phyloP scores from a whole-genome alignment of 2,113 vertebrate species.

The Pipa parva region DNA sequence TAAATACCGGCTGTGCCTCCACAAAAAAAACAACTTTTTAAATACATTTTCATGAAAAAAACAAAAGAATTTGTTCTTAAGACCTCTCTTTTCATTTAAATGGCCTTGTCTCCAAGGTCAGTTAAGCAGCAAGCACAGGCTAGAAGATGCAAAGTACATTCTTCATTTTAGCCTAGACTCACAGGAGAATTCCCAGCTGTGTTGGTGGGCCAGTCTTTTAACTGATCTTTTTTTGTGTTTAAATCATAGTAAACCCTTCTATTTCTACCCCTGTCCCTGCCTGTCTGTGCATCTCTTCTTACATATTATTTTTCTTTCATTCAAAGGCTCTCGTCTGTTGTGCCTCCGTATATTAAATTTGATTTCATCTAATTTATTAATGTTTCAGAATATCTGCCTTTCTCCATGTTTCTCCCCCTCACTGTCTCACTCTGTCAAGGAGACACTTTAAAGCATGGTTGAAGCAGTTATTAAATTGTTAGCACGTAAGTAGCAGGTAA shows the following conservation, averaged over 20 bases:
- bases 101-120: too few relatives aligned
- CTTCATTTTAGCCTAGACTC: too few relatives aligned
- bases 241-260: background rate
- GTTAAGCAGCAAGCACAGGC: too few relatives aligned
- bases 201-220: too few relatives aligned
- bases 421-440: constrained; percentile 24
- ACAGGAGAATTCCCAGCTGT: too few relatives aligned
- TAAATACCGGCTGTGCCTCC: too few relatives aligned
- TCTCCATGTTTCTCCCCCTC: background rate
- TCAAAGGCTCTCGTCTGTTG: constrained; percentile 8
- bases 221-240: background rate
- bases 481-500: constrained; percentile 38
- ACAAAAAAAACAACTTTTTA: too few relatives aligned
- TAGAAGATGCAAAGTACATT: too few relatives aligned
- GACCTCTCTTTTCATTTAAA: too few relatives aligned
- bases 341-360: constrained; percentile 11
- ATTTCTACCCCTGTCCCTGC: background rate
- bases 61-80: too few relatives aligned
- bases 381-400: constrained; percentile 17
- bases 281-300: background rate
- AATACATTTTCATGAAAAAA: too few relatives aligned
- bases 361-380: constrained; percentile 24
- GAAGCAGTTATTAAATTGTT: constrained; percentile 42
- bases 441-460: constrained; percentile 21
- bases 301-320: background rate